Conservation (phyloP, 2,888 invertebrate genomes). For the Phaonia tiefii region DNA sequence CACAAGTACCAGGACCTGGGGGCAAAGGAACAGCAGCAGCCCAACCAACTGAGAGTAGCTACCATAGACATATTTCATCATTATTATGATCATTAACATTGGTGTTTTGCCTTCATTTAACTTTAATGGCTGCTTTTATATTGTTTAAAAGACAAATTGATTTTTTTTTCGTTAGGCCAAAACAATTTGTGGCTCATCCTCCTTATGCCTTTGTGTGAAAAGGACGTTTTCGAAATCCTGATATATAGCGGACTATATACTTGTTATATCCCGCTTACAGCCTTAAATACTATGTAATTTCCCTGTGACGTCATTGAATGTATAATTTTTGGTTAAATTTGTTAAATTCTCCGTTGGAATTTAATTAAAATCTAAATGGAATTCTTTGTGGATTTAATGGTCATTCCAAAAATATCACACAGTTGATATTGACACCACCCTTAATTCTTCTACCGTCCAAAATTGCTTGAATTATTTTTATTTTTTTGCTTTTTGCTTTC, state of each 20-base stretch:
- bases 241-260: too few relatives aligned
- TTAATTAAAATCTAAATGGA: conserved; percentile 60
- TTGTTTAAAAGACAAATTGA: conserved; percentile 55
- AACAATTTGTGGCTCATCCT: neutral
- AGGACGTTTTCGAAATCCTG: too few relatives aligned
- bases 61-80: conserved; percentile 46
- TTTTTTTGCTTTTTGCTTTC: neutral
- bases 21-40: neutral
- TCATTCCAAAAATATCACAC: neutral
- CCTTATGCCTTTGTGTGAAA: too few relatives aligned
- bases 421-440: conserved; percentile 10
- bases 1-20: neutral
- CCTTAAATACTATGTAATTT: neutral
- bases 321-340: conserved; percentile 39
- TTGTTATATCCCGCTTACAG: too few relatives aligned
- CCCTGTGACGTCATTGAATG: conserved; percentile 52
- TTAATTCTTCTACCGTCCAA: neutral
- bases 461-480: neutral
- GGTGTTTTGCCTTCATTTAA: conserved; percentile 32
- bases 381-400: neutral
- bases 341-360: conserved; percentile 53
- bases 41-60: too few relatives aligned
- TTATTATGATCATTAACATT: conserved; percentile 40
- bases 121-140: conserved; percentile 50
- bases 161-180: conserved; percentile 28